Base-by-base conservation (phyloP, 2,113 vertebrate species). In the Equus przewalskii region DNA sequence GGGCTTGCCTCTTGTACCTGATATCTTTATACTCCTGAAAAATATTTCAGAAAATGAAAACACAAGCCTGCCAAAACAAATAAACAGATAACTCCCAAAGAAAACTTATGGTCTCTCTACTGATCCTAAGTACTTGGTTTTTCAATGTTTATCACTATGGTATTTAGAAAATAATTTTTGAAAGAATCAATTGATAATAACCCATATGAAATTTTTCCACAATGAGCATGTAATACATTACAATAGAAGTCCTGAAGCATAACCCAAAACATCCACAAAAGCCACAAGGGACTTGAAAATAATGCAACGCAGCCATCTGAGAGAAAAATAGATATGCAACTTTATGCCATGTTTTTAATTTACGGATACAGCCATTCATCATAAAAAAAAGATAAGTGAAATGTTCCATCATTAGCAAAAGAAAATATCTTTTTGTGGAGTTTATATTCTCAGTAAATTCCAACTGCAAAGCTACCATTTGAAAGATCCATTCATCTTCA, bases 401-500 rank as follows among this genome's bases (percentile, higher is more conserved):
- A 64, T 51, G 82, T 15, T 28, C n/a, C 0, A 89, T 97, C 64
- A 54, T 96, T 97, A 6, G 93, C 56, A 94, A 96, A 78, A 64
- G 73, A 97, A 93, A 95, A 95, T 95, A 93, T 30, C 11, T 96
- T 96, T 97, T 91, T 51, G 62, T 62, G 44, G 64, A 92, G 89
- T 98, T 97, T 91, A 64, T 96, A 91, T 82, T 97, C 78, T 49
- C 4, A 65, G 33, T 73, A 92, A 97, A 93, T 97, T 96, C 69
- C 62, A 92, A 10, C 15, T 82, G 7, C 72, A 86, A 33, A 96
- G 72, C 95, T 97, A 73, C 26, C 64, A 30, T 93, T 95, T 93
- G 92, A 97, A 98, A 98, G 92, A 79, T 49, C 7, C 58, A 65
- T 41, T 33, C 95, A 95, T 96, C 96, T 88, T 98, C 95, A 69